phyloP scores from a whole-genome alignment of 1,140 invertebrate genomes.

The Venustaconcha ellipsiformis region DNA sequence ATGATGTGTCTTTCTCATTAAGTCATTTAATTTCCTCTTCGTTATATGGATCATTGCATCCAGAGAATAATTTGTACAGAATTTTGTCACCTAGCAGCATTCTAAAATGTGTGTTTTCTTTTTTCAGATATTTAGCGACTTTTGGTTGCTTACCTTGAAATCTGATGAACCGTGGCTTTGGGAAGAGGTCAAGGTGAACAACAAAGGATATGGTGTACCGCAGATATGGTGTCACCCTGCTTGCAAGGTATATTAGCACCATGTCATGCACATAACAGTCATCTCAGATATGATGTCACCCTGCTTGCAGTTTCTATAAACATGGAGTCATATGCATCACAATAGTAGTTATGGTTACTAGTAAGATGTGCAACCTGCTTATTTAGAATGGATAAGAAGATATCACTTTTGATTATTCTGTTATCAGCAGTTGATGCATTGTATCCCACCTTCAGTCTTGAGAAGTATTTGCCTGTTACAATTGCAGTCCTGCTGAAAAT shows the following conservation, averaged over 20 bases:
- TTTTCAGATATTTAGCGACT: conserved; percentile 74
- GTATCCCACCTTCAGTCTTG: no score
- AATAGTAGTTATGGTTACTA: neutral
- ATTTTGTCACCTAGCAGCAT: no score
- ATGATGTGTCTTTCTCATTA: no score
- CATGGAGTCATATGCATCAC: neutral
- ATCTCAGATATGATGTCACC: conserved; percentile 44
- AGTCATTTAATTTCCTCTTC: no score
- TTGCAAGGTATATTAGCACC: conserved; percentile 76
- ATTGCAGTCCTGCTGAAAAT: no score
- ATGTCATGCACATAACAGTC: no score
- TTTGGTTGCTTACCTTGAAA: conserved; percentile 77
- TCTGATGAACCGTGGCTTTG: conserved; percentile 78
- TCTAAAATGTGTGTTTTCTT: neutral
- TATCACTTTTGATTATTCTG: neutral
- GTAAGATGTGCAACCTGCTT: neutral
- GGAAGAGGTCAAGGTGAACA: conserved; percentile 81
- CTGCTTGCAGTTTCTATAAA: neutral
- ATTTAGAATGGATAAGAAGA: no score
- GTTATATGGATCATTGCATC: no score
- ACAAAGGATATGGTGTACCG: conserved; percentile 82
- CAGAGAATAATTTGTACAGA: no score
- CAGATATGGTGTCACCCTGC: conserved; percentile 95
- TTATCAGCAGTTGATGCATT: no score
- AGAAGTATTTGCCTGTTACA: no score